Conservation (phyloP, 2,888 invertebrate genomes). For the Stegana nigrithorax region DNA sequence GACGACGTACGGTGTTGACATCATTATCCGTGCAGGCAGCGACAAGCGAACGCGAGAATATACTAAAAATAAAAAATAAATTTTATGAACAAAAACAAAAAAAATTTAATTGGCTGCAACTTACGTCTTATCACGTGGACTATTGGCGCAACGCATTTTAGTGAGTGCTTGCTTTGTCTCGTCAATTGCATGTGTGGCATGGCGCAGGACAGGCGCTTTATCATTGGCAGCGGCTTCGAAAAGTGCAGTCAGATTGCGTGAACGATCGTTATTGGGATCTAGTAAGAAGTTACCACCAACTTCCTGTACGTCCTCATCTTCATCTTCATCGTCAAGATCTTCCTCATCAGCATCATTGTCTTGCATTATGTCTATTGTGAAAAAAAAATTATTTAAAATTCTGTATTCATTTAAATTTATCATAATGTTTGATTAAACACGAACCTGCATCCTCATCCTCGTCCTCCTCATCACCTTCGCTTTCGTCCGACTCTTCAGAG, state of each 20-base stretch:
- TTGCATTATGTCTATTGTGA: slow-evolving; percentile 44
- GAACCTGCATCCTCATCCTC: slow-evolving; percentile 68
- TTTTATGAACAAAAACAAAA: slow-evolving; percentile 12
- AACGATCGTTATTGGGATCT: slow-evolving; percentile 69
- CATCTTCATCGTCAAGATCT: slow-evolving; percentile 67
- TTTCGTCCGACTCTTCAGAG: slow-evolving; percentile 68
- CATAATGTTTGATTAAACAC: slow-evolving; percentile 35
- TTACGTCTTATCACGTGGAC: slow-evolving; percentile 74
- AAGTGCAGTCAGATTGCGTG: slow-evolving; percentile 83
- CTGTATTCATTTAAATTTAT: not conserved
- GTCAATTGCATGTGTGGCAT: slow-evolving; percentile 87
- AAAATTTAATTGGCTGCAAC: slow-evolving; percentile 38
- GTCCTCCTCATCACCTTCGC: slow-evolving; percentile 67
- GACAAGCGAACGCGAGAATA: slow-evolving; percentile 79
- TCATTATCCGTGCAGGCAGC: slow-evolving; percentile 96
- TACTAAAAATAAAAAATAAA: slow-evolving; percentile 46
- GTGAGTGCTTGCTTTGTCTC: slow-evolving; percentile 97
- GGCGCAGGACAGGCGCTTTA: slow-evolving; percentile 67
- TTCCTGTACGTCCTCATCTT: slow-evolving; percentile 66
- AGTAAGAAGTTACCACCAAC: slow-evolving; percentile 67
- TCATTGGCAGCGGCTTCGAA: slow-evolving; percentile 84
- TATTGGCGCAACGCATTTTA: slow-evolving; percentile 92
- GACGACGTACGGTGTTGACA: slow-evolving; percentile 90
- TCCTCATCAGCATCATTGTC: slow-evolving; percentile 69
- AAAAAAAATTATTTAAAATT: not conserved